phyloP scores from a whole-genome alignment of 1,140 invertebrate species.

The Chrysomallon squamiferum region DNA sequence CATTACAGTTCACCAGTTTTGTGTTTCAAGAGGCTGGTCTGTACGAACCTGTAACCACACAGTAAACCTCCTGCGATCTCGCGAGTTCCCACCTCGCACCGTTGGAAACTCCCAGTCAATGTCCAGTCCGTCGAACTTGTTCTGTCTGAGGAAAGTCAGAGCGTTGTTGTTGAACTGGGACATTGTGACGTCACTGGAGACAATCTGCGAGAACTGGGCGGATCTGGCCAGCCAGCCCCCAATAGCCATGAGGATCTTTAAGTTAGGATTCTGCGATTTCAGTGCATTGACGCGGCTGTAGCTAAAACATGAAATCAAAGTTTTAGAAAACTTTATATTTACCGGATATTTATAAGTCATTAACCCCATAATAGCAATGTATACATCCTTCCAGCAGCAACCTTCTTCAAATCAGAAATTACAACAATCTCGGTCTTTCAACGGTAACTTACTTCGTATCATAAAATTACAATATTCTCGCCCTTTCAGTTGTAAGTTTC shows the following conservation, averaged over 20 bases:
- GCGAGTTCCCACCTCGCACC: conserved; percentile 13
- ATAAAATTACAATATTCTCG: neutral
- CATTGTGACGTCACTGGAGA: conserved; percentile 69
- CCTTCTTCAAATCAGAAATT: neutral
- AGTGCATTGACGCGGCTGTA: conserved; percentile 89
- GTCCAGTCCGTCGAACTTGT: conserved; percentile 93
- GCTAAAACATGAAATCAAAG: neutral
- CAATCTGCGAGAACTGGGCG: conserved; percentile 76
- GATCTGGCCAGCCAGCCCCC: conserved; percentile 90
- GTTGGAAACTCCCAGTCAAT: conserved; percentile 93
- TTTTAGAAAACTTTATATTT: neutral
- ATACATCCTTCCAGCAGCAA: neutral
- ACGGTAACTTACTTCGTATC: neutral
- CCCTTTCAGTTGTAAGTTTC: too few species aligned
- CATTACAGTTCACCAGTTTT: too few species aligned
- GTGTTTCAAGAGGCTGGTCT: too few species aligned
- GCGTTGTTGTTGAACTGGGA: conserved; percentile 19
- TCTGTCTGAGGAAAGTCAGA: conserved; percentile 61
- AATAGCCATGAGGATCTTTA: conserved; percentile 81
- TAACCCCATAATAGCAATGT: neutral
- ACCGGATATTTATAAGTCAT: neutral
- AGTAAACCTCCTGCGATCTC: conserved; percentile 22
- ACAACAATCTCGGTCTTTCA: neutral
- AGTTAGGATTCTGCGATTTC: conserved; percentile 71
- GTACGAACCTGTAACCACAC: conserved; percentile 23